These are phyloP conservation scores for Azemiops feae DNA, from an alignment of 2,113 vertebrate genomes.

Conservation along the genomic window DNA sequence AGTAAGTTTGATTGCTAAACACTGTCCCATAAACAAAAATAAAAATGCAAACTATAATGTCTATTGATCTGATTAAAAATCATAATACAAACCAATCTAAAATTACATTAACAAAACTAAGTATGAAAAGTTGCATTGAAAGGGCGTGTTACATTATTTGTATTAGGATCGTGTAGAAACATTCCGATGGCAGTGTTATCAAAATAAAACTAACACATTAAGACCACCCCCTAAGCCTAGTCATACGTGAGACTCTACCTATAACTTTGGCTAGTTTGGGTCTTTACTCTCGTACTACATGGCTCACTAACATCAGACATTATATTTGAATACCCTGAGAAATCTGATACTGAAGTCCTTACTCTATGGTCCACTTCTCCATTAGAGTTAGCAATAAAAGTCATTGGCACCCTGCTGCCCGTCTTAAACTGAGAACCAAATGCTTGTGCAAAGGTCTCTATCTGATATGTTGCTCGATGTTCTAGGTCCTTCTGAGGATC, in stretches of 20 bases:
- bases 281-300: constrained; percentile 98
- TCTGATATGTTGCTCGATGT: constrained; percentile 92
- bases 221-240: constrained; percentile 75
- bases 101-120: constrained; percentile 87
- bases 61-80: constrained; percentile 87
- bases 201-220: constrained; percentile 86
- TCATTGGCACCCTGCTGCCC: constrained; percentile 93
- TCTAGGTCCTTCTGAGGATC: constrained; percentile 90
- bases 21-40: constrained; percentile 79
- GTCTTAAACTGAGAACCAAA: constrained; percentile 99
- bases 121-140: constrained; percentile 98
- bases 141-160: constrained; percentile 96
- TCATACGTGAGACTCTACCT: constrained; percentile 88
- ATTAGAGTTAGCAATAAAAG: constrained; percentile 86
- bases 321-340: constrained; percentile 99
- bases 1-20: constrained; percentile 93
- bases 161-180: constrained; percentile 93
- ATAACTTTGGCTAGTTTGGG: constrained; percentile 98
- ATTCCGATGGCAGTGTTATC: constrained; percentile 99
- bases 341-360: constrained; percentile 98
- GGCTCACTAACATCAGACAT: constrained; percentile 98
- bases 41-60: constrained; percentile 69
- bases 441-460: constrained; percentile 99
- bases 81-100: constrained; percentile 87
- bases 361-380: constrained; percentile 93